Conservation (phyloP, 2,797 vertebrate species). For the Alectoris magna region DNA sequence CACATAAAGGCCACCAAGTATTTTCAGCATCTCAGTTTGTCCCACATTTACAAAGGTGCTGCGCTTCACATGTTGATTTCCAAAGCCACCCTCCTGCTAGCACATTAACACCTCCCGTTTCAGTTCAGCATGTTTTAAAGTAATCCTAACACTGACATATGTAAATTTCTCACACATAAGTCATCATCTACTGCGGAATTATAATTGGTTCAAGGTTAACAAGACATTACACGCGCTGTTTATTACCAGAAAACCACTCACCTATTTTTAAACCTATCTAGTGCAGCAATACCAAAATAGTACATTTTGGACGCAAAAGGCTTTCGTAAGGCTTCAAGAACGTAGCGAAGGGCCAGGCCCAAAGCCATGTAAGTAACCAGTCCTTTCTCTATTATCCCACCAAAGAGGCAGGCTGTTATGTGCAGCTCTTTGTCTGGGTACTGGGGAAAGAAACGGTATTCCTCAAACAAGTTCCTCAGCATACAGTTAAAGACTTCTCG, state of each 20-base stretch:
- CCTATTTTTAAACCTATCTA: constrained; percentile 99
- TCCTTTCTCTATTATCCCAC: constrained; percentile 99
- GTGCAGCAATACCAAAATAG: constrained; percentile 99
- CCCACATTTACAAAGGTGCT: background rate
- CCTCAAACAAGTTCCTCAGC: constrained; percentile 98
- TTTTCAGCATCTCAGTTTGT: background rate
- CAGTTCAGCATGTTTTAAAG: background rate
- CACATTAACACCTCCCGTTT: background rate
- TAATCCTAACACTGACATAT: background rate
- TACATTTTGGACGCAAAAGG: constrained; percentile 99
- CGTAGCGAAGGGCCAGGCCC: constrained; percentile 95
- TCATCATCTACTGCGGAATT: rapidly evolving
- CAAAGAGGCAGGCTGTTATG: constrained; percentile 98
- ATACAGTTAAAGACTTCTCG: constrained; percentile 99
- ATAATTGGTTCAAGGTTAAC: background rate
- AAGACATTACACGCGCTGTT: background rate
- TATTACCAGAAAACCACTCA: constrained; percentile 63
- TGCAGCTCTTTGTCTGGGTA: constrained; percentile 99
- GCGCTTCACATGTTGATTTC: background rate
- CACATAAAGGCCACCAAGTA: background rate
- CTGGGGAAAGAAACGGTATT: constrained; percentile 98
- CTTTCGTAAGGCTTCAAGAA: constrained; percentile 99
- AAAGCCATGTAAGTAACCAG: constrained; percentile 99
- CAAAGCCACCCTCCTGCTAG: background rate
- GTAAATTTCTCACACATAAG: background rate